Evolutionary conservation across 1,140 invertebrate species (phyloP).

Genomic region (Panonychus citri): DNA sequence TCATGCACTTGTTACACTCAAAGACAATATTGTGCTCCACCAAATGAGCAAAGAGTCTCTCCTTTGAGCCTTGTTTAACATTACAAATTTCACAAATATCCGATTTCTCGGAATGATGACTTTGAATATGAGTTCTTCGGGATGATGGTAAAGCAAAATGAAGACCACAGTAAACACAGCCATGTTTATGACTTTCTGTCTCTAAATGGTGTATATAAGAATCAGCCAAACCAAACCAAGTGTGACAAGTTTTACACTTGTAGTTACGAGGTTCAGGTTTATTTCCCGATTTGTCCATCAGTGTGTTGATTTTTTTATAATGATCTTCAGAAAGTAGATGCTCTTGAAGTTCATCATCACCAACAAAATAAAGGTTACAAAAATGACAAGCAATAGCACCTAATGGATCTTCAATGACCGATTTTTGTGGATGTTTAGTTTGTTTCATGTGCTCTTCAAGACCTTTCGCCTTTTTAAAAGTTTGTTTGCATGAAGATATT

Average conservation of each 20-base stretch:
- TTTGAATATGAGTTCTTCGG: slow-evolving; percentile 17
- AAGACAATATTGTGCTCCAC: slow-evolving; percentile 16
- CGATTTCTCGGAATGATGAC: slow-evolving; percentile 15
- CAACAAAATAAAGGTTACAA: slow-evolving; percentile 17
- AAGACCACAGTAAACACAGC: slow-evolving; percentile 16
- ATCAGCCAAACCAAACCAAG: slow-evolving; percentile 18
- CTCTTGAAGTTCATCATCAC: slow-evolving; percentile 15
- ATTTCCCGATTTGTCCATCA: slow-evolving; percentile 16
- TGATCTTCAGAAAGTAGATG: slow-evolving; percentile 16
- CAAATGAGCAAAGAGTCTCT: slow-evolving; percentile 14
- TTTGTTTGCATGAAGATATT: slow-evolving; percentile 14
- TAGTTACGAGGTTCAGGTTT: slow-evolving; percentile 18
- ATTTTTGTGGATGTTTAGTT: slow-evolving; percentile 7
- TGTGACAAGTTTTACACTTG: slow-evolving; percentile 19
- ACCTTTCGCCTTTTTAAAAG: slow-evolving; percentile 12
- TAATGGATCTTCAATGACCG: slow-evolving; percentile 9
- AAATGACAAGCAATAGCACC: slow-evolving; percentile 7
- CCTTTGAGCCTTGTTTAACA: slow-evolving; percentile 3
- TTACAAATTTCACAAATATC: slow-evolving; percentile 13
- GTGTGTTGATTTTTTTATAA: slow-evolving; percentile 15
- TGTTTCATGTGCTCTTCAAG: slow-evolving; percentile 12
- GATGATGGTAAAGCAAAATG: slow-evolving; percentile 17
- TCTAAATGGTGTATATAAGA: slow-evolving; percentile 18
- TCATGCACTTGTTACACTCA: slow-evolving; percentile 18
- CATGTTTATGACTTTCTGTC: slow-evolving; percentile 17